These are phyloP conservation scores for Bradypus variegatus DNA, from an alignment of 2,797 vertebrate species.

Conservation along the genomic window DNA sequence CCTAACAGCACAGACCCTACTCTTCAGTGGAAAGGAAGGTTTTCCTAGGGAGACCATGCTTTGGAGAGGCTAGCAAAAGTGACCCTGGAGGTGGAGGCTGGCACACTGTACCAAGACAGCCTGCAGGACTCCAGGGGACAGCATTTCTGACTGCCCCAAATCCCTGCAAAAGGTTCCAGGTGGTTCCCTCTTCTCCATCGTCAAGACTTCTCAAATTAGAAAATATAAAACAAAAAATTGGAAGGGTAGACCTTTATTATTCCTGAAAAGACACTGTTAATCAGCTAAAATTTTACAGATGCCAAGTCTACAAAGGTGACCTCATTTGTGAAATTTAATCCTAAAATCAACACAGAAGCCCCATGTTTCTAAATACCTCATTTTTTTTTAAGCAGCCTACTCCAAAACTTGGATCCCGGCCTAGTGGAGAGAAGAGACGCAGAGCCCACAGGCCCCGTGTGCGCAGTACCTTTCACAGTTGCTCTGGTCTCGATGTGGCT, in stretches of 20 bases:
- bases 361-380: neutral
- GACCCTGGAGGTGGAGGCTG: neutral
- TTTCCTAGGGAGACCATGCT: neutral
- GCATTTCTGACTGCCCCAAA: neutral
- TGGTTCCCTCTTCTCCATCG: neutral
- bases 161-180: neutral
- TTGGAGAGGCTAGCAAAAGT: neutral
- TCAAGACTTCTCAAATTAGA: neutral
- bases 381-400: neutral
- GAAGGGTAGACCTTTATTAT: neutral
- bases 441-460: rapidly evolving
- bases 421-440: neutral
- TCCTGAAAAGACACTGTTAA: neutral
- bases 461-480: conserved; percentile 81
- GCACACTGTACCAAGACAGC: no score
- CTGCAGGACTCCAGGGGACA: rapidly evolving
- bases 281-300: neutral
- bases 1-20: neutral
- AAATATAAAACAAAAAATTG: neutral
- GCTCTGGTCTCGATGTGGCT: conserved; percentile 97
- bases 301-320: neutral
- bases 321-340: neutral
- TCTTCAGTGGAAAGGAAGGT: neutral
- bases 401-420: neutral
- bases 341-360: neutral